Conservation (phyloP, 2,888 invertebrate genomes). For the Agonopterix subpropinquella region DNA sequence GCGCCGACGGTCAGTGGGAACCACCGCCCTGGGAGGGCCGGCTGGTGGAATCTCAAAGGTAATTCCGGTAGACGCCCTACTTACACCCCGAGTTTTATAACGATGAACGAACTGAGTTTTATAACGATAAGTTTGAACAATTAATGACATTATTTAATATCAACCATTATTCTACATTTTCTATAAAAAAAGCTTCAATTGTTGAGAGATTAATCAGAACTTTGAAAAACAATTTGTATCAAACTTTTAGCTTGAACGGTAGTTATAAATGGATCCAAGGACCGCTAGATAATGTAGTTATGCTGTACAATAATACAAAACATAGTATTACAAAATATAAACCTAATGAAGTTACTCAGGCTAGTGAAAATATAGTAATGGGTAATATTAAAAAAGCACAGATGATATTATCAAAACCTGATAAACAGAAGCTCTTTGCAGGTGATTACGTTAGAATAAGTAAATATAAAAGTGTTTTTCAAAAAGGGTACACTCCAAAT, state of each 20-base stretch:
- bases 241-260: constrained; percentile 1
- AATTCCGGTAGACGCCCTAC: no score
- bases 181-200: not conserved
- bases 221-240: constrained; percentile 9
- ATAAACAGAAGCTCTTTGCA: not conserved
- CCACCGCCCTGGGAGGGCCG: no score
- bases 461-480: constrained; percentile 5
- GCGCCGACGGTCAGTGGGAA: no score
- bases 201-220: constrained; percentile 1
- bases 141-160: not conserved
- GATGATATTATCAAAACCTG: not conserved
- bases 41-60: no score
- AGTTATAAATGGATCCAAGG: not conserved
- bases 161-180: constrained; percentile 1
- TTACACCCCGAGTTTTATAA: no score
- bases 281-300: not conserved
- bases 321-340: constrained; percentile 1
- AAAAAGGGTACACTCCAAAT: no score
- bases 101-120: no score
- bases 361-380: not conserved
- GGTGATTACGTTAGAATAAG: constrained; percentile 22
- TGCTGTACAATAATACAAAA: not conserved
- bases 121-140: not conserved
- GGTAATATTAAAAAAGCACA: not conserved
- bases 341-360: not conserved